These are phyloP conservation scores for Hypomecis punctinalis DNA, from an alignment of 2,888 invertebrate species.

Conservation along the genomic window DNA sequence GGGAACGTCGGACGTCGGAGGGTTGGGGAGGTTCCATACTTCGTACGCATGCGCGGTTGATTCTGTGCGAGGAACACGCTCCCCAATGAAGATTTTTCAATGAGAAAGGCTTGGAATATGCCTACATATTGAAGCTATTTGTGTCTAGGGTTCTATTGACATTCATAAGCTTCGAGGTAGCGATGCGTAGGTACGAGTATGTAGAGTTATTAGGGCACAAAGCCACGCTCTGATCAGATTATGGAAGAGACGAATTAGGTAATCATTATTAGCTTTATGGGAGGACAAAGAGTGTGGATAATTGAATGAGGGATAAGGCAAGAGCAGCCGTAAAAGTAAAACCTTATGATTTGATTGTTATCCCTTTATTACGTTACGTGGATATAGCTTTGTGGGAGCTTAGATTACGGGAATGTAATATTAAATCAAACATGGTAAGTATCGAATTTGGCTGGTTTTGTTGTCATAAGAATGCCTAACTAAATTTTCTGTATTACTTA, in stretches of 20 bases:
- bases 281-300: constrained; percentile 27
- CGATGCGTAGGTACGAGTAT: neutral
- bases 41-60: constrained; percentile 66
- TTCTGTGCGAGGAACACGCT: constrained; percentile 36
- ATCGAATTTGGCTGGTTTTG: too few species aligned
- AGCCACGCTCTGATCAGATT: constrained; percentile 11
- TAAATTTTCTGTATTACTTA: too few species aligned
- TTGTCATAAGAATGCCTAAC: too few species aligned
- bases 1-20: constrained; percentile 46
- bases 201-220: constrained; percentile 15
- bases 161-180: constrained; percentile 17
- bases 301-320: constrained; percentile 17
- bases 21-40: constrained; percentile 49
- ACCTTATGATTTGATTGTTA: neutral
- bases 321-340: constrained; percentile 9
- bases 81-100: constrained; percentile 51
- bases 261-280: constrained; percentile 22
- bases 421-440: too few species aligned
- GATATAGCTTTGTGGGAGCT: neutral
- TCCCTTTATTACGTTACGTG: neutral
- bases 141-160: constrained; percentile 21
- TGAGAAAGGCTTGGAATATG: constrained; percentile 47
- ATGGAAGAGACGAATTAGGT: constrained; percentile 14
- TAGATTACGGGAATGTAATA: too few species aligned
- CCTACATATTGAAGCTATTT: constrained; percentile 28